These are phyloP conservation scores for Phalacrocorax aristotelis DNA, from an alignment of 2,113 vertebrate species.

Conservation along the genomic window DNA sequence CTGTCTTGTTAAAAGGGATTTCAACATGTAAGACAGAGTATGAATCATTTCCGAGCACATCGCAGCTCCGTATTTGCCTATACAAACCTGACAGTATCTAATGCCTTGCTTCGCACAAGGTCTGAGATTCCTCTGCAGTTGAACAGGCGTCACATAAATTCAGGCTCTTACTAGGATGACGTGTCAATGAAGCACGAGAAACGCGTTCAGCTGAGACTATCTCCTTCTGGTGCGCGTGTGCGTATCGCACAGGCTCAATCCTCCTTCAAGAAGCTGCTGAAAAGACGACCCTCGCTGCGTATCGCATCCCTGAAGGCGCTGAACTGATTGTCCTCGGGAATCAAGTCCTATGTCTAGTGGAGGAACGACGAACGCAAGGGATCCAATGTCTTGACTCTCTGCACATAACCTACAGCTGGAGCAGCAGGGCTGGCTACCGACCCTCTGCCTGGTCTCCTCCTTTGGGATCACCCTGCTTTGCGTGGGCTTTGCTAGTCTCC, in stretches of 20 bases:
- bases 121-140: background rate
- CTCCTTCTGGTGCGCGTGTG: background rate
- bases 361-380: background rate
- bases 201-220: background rate
- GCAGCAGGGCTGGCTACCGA: background rate
- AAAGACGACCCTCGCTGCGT: background rate
- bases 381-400: background rate
- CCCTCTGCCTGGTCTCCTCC: background rate
- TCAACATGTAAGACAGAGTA: background rate
- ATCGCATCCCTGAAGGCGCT: background rate
- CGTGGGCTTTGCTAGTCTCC: accelerated
- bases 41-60: background rate
- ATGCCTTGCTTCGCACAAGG: background rate
- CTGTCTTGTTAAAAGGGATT: background rate
- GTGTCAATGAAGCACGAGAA: background rate
- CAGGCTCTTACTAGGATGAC: background rate
- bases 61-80: background rate
- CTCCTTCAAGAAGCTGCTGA: background rate
- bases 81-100: background rate
- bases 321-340: accelerated
- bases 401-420: background rate
- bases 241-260: background rate
- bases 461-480: background rate
- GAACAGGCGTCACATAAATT: background rate
- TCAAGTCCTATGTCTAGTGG: accelerated